Conservation (phyloP, 2,113 vertebrate genomes). For the Trogon surrucura region DNA sequence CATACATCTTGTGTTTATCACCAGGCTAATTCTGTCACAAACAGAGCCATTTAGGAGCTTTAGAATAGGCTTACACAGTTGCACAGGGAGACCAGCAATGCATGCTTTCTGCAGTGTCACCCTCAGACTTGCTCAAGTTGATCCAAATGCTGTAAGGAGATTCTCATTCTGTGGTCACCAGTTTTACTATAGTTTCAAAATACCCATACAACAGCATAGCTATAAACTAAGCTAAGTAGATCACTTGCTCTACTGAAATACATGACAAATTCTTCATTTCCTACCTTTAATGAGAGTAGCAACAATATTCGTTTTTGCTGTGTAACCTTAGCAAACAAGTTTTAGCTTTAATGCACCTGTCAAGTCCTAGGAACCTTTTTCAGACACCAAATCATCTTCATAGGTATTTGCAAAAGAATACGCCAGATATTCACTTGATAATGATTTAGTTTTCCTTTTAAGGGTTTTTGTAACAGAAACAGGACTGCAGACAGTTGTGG, state of each 20-base stretch:
- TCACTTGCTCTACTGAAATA: not conserved
- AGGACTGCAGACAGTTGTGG: not conserved
- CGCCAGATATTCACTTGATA: not conserved
- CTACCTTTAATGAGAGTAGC: not conserved
- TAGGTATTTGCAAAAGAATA: not conserved
- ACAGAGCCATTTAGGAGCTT: not conserved
- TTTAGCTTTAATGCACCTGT: not conserved
- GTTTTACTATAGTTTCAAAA: not conserved
- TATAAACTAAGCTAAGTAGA: not conserved
- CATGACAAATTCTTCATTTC: not conserved
- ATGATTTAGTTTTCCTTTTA: not conserved
- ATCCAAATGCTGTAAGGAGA: not conserved
- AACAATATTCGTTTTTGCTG: not conserved
- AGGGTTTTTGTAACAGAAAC: not conserved
- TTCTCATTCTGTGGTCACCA: not conserved
- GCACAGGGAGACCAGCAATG: not conserved
- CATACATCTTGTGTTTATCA: not conserved
- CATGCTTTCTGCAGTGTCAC: not conserved
- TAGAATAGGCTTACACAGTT: not conserved
- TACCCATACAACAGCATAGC: not conserved
- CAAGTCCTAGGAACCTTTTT: not conserved
- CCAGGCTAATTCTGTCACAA: not conserved
- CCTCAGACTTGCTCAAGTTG: not conserved
- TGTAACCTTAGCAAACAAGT: not conserved
- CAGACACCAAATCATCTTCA: not conserved